These are phyloP conservation scores for Anarsia innoxiella DNA, from an alignment of 2,888 invertebrate species.

Conservation along the genomic window DNA sequence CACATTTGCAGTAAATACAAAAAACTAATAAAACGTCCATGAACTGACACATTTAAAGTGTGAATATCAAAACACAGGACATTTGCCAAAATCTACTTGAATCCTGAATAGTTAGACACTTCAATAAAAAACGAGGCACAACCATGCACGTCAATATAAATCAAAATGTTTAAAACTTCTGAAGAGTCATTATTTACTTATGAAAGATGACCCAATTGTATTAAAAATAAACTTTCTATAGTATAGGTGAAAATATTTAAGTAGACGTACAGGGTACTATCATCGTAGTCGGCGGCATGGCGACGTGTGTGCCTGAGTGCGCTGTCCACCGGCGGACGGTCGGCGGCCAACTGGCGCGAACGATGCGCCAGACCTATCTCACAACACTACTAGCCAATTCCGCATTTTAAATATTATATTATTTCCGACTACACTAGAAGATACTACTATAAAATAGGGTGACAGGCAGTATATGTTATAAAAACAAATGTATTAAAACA, in stretches of 20 bases:
- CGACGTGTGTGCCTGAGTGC: conserved; percentile 44
- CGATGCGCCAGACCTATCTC: conserved; percentile 25
- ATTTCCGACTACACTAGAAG: conserved; percentile 31
- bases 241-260: conserved; percentile 24
- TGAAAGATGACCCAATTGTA: conserved; percentile 4
- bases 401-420: conserved; percentile 69
- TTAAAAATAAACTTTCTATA: conserved; percentile 9
- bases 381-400: conserved; percentile 63
- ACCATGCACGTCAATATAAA: conserved; percentile 26
- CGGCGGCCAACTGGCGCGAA: conserved; percentile 63
- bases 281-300: conserved; percentile 72
- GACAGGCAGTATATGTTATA: conserved; percentile 2
- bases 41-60: conserved; percentile 35
- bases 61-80: conserved; percentile 34
- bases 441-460: conserved; percentile 3
- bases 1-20: conserved; percentile 1
- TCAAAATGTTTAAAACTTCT: background rate
- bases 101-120: conserved; percentile 32
- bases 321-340: conserved; percentile 62
- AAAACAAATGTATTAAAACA: no score
- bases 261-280: conserved; percentile 69
- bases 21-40: conserved; percentile 39
- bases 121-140: conserved; percentile 28
- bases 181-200: no score
- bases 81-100: conserved; percentile 35